Percentiles rank a stretch among this genome's conserved stretches.
Evolutionary conservation across 2,888 invertebrate species (phyloP).

Genomic region (Sinopyrophorus schimmeli): DNA sequence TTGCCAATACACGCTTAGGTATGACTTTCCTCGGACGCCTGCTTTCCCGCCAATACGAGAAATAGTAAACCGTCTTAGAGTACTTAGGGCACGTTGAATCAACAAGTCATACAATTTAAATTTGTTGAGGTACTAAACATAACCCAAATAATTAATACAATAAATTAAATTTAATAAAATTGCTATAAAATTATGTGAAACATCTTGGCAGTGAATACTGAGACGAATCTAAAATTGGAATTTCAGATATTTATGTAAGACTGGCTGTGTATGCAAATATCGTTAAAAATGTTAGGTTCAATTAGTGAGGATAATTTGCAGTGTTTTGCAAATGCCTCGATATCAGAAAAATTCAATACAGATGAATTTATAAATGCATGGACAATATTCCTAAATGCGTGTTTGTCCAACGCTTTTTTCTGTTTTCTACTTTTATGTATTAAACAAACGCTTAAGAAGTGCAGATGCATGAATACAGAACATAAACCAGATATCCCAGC

Average conservation of each 20-base stretch:
- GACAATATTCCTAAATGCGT: too few species aligned
- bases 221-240: constrained; percentile 29
- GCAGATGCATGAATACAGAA: background rate
- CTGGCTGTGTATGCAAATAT: constrained; percentile 8
- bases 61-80: too few species aligned
- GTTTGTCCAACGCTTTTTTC: too few species aligned
- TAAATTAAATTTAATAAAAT: background rate
- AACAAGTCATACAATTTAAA: background rate
- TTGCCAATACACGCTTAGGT: too few species aligned
- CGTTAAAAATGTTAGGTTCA: constrained; percentile 17
- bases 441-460: background rate
- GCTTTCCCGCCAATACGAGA: too few species aligned
- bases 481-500: background rate
- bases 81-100: too few species aligned
- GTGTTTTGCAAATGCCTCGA: constrained; percentile 14
- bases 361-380: too few species aligned
- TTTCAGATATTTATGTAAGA: constrained; percentile 28
- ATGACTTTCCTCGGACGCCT: too few species aligned
- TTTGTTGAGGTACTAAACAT: too few species aligned
- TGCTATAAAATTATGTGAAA: constrained; percentile 13
- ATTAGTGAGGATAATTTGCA: constrained; percentile 12
- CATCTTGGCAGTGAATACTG: constrained; percentile 33
- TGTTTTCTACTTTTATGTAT: background rate
- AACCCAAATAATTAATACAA: too few species aligned
- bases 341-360: background rate